These are phyloP conservation scores for Chymomyza caudatula DNA, from an alignment of 2,888 invertebrate species.

Conservation along the genomic window DNA sequence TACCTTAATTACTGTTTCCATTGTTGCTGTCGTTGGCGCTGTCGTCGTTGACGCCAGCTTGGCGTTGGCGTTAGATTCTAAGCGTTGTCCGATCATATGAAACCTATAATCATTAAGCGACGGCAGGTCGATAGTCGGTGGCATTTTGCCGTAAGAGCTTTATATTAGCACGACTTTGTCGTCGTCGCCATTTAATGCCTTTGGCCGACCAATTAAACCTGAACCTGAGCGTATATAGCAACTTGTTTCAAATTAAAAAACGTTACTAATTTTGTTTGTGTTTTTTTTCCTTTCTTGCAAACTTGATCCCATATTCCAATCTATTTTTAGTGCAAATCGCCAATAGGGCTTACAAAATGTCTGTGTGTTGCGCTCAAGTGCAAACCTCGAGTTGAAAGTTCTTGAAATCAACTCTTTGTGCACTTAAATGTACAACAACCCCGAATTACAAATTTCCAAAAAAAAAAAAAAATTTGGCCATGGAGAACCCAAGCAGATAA, in stretches of 20 bases:
- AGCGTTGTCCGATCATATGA: constrained; percentile 33
- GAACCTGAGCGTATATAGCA: constrained; percentile 47
- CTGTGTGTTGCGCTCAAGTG: background rate
- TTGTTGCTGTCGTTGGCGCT: constrained; percentile 12
- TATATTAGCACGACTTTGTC: constrained; percentile 62
- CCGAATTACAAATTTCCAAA: constrained; percentile 20
- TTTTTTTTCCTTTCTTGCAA: background rate
- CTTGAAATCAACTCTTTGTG: background rate
- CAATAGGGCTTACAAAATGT: background rate
- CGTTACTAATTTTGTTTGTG: constrained; percentile 32
- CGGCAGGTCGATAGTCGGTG: constrained; percentile 2
- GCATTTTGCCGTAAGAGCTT: constrained; percentile 27
- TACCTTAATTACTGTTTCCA: constrained; percentile 39
- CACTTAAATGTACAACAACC: constrained; percentile 42
- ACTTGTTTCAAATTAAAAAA: constrained; percentile 52
- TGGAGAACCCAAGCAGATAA: background rate
- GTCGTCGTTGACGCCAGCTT: constrained; percentile 40
- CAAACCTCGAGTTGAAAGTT: background rate
- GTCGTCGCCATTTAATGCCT: constrained; percentile 58
- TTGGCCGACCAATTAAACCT: constrained; percentile 54
- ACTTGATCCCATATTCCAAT: background rate
- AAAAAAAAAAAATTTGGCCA: background rate
- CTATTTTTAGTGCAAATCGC: background rate
- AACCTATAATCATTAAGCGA: constrained; percentile 55
- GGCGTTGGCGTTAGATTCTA: constrained; percentile 43